Evolutionary conservation across 2,888 invertebrate genomes (phyloP).

Genomic region (Volucella inanis): DNA sequence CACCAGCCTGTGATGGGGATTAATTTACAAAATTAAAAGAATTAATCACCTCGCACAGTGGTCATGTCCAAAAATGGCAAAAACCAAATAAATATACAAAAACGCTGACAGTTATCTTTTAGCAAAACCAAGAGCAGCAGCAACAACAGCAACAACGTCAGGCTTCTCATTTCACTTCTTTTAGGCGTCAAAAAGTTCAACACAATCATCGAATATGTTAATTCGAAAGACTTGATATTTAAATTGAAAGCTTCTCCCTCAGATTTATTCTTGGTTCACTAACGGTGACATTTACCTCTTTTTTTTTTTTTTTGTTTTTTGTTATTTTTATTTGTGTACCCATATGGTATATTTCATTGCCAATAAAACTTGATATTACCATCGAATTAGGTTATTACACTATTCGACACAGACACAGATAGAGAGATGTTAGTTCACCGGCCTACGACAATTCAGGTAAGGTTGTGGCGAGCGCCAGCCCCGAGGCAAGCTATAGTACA

Average conservation of each 20-base stretch:
- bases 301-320: slow-evolving; percentile 4
- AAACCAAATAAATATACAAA: slow-evolving; percentile 45
- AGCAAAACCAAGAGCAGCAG: slow-evolving; percentile 5
- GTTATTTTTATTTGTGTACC: not conserved
- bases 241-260: slow-evolving; percentile 17
- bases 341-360: slow-evolving; percentile 6
- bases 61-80: slow-evolving; percentile 52
- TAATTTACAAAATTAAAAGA: slow-evolving; percentile 27
- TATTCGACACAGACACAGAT: not conserved
- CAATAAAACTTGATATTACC: not conserved
- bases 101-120: slow-evolving; percentile 42
- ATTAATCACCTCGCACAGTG: slow-evolving; percentile 42
- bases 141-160: slow-evolving; percentile 38
- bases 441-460: slow-evolving; percentile 54
- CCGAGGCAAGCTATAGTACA: slow-evolving; percentile 35
- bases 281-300: slow-evolving; percentile 28
- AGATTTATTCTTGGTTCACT: slow-evolving; percentile 1
- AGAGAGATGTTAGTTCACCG: slow-evolving; percentile 1
- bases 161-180: slow-evolving; percentile 17
- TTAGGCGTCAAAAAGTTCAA: slow-evolving; percentile 39
- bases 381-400: slow-evolving; percentile 22
- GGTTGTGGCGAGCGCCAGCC: slow-evolving; percentile 63
- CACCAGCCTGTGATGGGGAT: slow-evolving; percentile 24
- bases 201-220: slow-evolving; percentile 51
- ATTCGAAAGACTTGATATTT: slow-evolving; percentile 33